phyloP scores from a whole-genome alignment of 2,888 invertebrate species.

The Drepana falcataria region DNA sequence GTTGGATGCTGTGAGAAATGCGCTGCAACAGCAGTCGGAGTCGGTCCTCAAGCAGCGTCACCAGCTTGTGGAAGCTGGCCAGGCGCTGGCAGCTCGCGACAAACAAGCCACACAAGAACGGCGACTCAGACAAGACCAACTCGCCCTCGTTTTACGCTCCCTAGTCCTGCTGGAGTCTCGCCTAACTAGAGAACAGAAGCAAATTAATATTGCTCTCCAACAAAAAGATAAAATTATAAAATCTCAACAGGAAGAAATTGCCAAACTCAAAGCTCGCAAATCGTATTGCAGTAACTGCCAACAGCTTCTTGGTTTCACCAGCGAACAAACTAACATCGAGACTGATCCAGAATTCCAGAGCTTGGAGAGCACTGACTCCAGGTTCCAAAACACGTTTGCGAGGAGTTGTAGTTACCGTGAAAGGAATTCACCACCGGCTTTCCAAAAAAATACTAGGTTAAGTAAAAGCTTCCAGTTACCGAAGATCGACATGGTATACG shows the following conservation, averaged over 20 bases:
- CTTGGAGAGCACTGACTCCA: constrained; percentile 72
- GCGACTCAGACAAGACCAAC: constrained; percentile 83
- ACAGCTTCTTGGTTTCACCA: constrained; percentile 71
- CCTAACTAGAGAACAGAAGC: constrained; percentile 84
- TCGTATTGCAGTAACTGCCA: constrained; percentile 73
- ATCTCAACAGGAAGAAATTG: constrained; percentile 83
- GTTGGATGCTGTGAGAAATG: constrained; percentile 82
- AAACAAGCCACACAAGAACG: constrained; percentile 80
- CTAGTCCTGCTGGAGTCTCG: constrained; percentile 85
- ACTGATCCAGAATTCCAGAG: constrained; percentile 76
- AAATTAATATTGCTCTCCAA: constrained; percentile 81
- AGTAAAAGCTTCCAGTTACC: constrained; percentile 75
- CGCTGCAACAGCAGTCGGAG: constrained; percentile 81
- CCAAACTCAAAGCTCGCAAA: constrained; percentile 78
- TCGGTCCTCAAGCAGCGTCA: constrained; percentile 83
- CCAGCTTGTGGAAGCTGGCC: constrained; percentile 81
- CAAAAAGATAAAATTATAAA: constrained; percentile 86
- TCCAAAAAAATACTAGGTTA: constrained; percentile 74
- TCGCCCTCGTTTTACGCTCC: constrained; percentile 83
- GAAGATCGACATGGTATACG: constrained; percentile 63
- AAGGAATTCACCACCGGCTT: constrained; percentile 69
- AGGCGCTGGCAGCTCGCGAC: constrained; percentile 79
- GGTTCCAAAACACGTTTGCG: constrained; percentile 70
- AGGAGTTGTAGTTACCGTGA: constrained; percentile 73
- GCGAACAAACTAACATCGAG: constrained; percentile 75